Base-by-base conservation (phyloP, 2,113 vertebrate species). In the Malurus melanocephalus region DNA sequence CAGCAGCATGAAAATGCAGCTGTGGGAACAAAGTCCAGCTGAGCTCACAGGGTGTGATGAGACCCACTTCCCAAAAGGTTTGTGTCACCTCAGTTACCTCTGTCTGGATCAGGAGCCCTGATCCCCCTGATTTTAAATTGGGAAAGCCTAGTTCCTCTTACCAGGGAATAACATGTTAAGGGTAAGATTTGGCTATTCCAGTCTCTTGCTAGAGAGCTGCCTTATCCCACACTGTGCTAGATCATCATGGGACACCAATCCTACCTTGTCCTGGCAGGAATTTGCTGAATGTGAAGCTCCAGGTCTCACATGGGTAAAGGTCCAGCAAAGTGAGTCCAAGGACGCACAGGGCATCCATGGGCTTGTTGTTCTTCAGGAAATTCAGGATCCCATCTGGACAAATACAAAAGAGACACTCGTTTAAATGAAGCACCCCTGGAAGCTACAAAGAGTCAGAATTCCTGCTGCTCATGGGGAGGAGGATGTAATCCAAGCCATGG, bases 331-430 rank as follows among this genome's bases (percentile, higher is more conserved):
- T 98, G 74, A 98, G 97, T 59, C 97, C 97, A 53, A 98, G 94
- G 64, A 98, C 96, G 6, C 97, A 98, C 33, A 98, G 79, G 1
- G 97, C 97, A 9, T 98, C 97, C 35, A 92, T 95, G 2, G 97
- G 97, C 79, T 98, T 98, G 74, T 96, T 96, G 94, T 94, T 95
- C 93, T 97, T 97, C 94, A 98, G 81, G 91, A 97, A 98, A 55
- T 94, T 96, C 95, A 98, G 82, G 93, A 98, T 96, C 52, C 97
- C 96, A 27, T 97, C 97, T 98, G 85, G 4, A 15, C 27, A 80
- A 85, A 85, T 11, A 72, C 10, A 62, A 43, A 42, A 59, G 45
- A 74, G 20, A 33, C 1, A 3, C 7, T 59, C 3, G 4, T 92
- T 93, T 84, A 89, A 66, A 38, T 35, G 19, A 69, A 76, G 24